phyloP scores from a whole-genome alignment of 2,113 vertebrate species.

The Gallinago media region DNA sequence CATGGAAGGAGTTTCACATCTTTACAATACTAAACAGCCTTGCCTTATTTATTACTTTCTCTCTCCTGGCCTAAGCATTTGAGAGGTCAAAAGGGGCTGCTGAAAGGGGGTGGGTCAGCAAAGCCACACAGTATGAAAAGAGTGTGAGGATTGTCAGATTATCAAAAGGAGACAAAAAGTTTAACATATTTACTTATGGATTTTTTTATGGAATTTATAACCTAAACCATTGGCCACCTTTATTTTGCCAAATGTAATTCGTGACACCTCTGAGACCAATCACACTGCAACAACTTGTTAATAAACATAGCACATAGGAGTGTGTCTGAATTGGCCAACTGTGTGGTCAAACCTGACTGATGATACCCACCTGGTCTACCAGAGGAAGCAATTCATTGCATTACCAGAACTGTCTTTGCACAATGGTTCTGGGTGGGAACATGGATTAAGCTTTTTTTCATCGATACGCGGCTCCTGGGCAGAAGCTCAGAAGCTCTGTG shows the following conservation, averaged over 20 bases:
- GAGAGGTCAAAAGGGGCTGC: not conserved
- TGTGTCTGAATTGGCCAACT: not conserved
- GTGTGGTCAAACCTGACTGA: not conserved
- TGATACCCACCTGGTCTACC: not conserved
- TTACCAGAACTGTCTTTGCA: not conserved
- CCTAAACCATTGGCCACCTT: not conserved
- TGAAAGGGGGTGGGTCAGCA: not conserved
- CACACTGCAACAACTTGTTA: not conserved
- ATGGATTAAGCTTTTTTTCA: not conserved
- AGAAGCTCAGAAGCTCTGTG: not conserved
- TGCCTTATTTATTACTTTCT: not conserved
- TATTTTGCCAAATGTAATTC: not conserved
- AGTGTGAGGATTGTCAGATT: not conserved
- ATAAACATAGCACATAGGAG: fast-evolving
- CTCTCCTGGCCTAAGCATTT: not conserved
- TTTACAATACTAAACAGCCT: not conserved
- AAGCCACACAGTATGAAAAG: not conserved
- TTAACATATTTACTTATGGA: not conserved
- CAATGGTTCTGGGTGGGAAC: not conserved
- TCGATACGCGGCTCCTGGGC: fast-evolving
- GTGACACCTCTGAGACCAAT: not conserved
- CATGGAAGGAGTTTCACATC: not conserved
- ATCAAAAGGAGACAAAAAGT: not conserved
- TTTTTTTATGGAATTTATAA: not conserved
- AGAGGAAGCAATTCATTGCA: not conserved